A percentile compares a stretch with the other conserved stretches of the same genome.
phyloP scores from a whole-genome alignment of 1,140 invertebrate genomes.

The Calephelis nemesis region DNA sequence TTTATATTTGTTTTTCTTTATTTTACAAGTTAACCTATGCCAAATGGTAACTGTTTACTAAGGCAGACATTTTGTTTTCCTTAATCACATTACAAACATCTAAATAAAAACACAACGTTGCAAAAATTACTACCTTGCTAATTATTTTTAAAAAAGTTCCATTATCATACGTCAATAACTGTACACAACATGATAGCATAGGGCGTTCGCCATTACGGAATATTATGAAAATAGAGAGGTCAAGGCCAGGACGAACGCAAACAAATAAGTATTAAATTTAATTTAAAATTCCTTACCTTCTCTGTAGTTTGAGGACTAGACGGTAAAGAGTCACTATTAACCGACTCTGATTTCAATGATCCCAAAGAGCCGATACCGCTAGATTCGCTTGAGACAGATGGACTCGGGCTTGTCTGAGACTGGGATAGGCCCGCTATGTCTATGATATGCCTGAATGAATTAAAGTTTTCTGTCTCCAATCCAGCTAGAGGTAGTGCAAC shows the following conservation, averaged over 20 bases:
- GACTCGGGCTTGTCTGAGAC: constrained; percentile 72
- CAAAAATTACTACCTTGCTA: constrained; percentile 10
- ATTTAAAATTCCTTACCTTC: constrained; percentile 61
- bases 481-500: constrained; percentile 73
- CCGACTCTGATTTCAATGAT: constrained; percentile 76
- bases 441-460: constrained; percentile 75
- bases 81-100: constrained; percentile 11
- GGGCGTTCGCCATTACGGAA: constrained; percentile 76
- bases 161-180: constrained; percentile 58
- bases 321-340: constrained; percentile 72
- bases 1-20: no score
- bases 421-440: constrained; percentile 74
- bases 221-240: constrained; percentile 79
- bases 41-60: constrained; percentile 24
- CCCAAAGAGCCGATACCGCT: constrained; percentile 77
- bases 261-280: constrained; percentile 59
- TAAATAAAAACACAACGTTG: constrained; percentile 19
- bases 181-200: constrained; percentile 69
- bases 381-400: constrained; percentile 76
- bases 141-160: constrained; percentile 46
- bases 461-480: constrained; percentile 75
- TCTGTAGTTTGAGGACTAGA: constrained; percentile 77
- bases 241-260: constrained; percentile 75
- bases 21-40: constrained; percentile 9
- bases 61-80: constrained; percentile 25